A percentile compares a stretch with the other conserved stretches of the same genome.
These are phyloP conservation scores for Gila orcuttii DNA, from an alignment of 2,113 vertebrate species.

Conservation along the genomic window DNA sequence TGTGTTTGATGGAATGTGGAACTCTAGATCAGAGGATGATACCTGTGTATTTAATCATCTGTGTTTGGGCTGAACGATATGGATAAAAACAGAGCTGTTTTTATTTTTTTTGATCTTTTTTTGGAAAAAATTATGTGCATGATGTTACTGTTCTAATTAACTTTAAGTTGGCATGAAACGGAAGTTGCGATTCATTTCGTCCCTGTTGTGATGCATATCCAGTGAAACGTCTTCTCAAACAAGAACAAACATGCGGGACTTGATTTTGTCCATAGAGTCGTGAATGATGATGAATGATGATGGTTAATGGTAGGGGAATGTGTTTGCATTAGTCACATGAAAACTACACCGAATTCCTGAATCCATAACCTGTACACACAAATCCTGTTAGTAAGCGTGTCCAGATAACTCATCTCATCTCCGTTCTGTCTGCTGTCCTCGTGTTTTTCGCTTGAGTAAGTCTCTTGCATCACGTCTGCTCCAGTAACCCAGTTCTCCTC, in stretches of 20 bases:
- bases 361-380: not conserved
- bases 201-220: no score
- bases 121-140: not conserved
- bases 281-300: not conserved
- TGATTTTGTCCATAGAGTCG: no score
- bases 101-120: not conserved
- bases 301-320: not conserved
- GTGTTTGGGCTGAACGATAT: not conserved
- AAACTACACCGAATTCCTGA: not conserved
- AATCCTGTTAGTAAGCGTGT: not conserved
- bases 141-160: not conserved
- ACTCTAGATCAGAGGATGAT: not conserved
- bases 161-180: no score
- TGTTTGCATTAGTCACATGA: not conserved
- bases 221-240: no score
- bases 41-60: not conserved
- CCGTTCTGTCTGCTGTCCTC: not conserved
- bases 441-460: conserved; percentile 11
- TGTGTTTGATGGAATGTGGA: not conserved
- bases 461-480: not conserved
- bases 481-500: conserved; percentile 19
- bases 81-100: not conserved
- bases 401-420: not conserved
- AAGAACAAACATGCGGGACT: no score
- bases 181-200: no score